These are phyloP conservation scores for Cephus nigrinus DNA, from an alignment of 2,888 invertebrate genomes.

Conservation along the genomic window DNA sequence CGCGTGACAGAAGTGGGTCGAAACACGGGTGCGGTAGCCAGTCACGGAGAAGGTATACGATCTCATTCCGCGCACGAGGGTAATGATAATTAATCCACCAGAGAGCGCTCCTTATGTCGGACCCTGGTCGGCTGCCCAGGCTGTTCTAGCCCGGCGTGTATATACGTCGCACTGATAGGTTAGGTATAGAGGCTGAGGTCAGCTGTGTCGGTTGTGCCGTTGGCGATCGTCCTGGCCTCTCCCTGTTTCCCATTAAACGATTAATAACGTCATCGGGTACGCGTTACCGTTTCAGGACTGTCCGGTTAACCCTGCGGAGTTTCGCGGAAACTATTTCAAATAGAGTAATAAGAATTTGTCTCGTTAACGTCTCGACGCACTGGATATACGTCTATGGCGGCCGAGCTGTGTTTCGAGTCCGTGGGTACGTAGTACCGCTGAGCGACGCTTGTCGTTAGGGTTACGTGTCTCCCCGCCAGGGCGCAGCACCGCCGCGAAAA, in stretches of 20 bases:
- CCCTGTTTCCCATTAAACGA: constrained; percentile 52
- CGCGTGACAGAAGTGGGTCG: constrained; percentile 55
- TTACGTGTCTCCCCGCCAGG: constrained; percentile 12
- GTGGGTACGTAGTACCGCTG: not conserved
- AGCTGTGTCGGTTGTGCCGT: constrained; percentile 5
- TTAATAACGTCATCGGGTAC: constrained; percentile 58
- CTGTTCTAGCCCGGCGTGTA: not conserved
- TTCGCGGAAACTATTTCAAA: not conserved
- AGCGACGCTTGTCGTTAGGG: not conserved
- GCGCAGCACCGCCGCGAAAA: constrained; percentile 14
- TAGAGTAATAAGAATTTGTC: not conserved
- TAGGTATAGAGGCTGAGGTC: constrained; percentile 9
- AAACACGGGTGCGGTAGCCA: constrained; percentile 56
- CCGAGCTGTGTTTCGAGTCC: constrained; percentile 6
- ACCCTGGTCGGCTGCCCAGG: not conserved
- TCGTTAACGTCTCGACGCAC: not conserved
- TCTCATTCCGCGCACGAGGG: constrained; percentile 32
- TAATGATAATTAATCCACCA: constrained; percentile 61
- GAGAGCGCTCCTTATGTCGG: constrained; percentile 41
- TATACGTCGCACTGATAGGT: constrained; percentile 21
- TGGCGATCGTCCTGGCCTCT: constrained; percentile 17
- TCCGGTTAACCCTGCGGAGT: constrained; percentile 13
- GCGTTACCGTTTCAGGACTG: constrained; percentile 36
- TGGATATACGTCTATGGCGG: not conserved
- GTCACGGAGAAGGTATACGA: constrained; percentile 35